Evolutionary conservation across 1,140 invertebrate genomes (phyloP).

Genomic region (Pantala flavescens): DNA sequence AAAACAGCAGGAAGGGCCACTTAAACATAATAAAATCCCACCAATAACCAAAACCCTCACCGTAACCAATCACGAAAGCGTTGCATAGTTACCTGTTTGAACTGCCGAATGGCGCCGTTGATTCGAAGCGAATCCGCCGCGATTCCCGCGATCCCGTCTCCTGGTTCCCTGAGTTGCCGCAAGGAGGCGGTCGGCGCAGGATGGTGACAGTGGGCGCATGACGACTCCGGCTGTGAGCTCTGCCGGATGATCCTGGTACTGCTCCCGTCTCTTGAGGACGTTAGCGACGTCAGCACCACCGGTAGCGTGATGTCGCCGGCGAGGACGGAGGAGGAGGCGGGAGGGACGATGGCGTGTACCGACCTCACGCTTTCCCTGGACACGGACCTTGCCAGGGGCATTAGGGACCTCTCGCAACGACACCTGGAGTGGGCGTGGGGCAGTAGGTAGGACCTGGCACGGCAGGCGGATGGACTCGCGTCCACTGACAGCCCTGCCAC

Average conservation of each 20-base stretch:
- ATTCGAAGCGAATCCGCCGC: conserved; percentile 93
- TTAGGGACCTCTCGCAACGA: conserved; percentile 60
- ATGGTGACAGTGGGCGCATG: conserved; percentile 38
- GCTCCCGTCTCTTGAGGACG: conserved; percentile 30
- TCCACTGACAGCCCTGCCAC: background rate
- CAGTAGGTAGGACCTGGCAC: conserved; percentile 31
- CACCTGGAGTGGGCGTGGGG: conserved; percentile 33
- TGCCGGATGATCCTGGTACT: conserved; percentile 70
- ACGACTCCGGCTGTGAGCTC: conserved; percentile 80
- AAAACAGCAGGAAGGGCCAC: too few species aligned
- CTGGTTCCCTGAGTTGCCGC: conserved; percentile 67
- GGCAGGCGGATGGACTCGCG: conserved; percentile 17
- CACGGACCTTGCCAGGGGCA: conserved; percentile 63
- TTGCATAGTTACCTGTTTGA: conserved; percentile 72
- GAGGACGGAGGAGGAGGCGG: conserved; percentile 24
- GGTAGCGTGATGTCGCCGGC: conserved; percentile 36
- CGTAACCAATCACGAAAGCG: too few species aligned
- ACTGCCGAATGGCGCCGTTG: conserved; percentile 91
- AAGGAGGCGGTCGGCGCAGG: conserved; percentile 49
- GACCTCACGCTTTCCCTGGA: conserved; percentile 59
- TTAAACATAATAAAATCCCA: too few species aligned
- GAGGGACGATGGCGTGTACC: conserved; percentile 38
- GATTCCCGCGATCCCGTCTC: conserved; percentile 87
- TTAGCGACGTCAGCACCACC: conserved; percentile 56
- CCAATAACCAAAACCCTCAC: too few species aligned